These are phyloP conservation scores for Trididemnum clinides DNA, from an alignment of 23 tunicate species.

Conservation along the genomic window DNA sequence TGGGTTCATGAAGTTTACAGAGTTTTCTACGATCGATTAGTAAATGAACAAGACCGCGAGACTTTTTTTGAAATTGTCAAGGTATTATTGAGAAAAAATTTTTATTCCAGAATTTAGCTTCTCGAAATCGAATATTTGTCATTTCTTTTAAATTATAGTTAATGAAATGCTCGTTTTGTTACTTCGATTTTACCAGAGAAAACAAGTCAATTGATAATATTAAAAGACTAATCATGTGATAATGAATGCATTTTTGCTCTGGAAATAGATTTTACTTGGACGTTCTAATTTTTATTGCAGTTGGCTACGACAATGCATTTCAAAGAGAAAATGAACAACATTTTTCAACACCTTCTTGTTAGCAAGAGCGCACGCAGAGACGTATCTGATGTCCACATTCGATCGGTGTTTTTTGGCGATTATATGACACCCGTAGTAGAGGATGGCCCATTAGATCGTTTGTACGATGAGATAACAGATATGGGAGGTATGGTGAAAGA, in stretches of 20 bases:
- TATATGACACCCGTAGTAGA: conserved; percentile 90
- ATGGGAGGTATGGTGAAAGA: conserved; percentile 59
- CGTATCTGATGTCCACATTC: conserved; percentile 61
- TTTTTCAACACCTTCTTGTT: conserved; percentile 75
- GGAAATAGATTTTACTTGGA: too few species aligned
- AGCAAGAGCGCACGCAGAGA: conserved; percentile 62
- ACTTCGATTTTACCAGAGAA: too few species aligned
- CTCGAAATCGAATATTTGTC: too few species aligned
- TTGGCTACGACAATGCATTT: conserved; percentile 78
- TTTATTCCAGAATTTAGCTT: too few species aligned
- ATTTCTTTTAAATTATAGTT: too few species aligned
- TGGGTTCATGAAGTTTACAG: conserved; percentile 95
- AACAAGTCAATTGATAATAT: too few species aligned
- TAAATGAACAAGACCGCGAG: conserved; percentile 78
- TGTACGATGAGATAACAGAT: conserved; percentile 77
- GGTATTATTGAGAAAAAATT: too few species aligned
- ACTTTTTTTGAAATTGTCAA: conserved; percentile 78
- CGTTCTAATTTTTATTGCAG: too few species aligned
- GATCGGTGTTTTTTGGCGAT: conserved; percentile 84
- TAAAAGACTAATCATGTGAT: too few species aligned
- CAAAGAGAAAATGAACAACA: conserved; percentile 87
- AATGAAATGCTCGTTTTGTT: too few species aligned
- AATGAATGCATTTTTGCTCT: too few species aligned
- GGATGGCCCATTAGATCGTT: conserved; percentile 62
- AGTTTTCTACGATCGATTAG: conserved; percentile 82